Percentiles rank a stretch among this genome's conserved stretches.
Evolutionary conservation across 2,797 vertebrate species (phyloP).

Genomic region (Sardinella longiceps): DNA sequence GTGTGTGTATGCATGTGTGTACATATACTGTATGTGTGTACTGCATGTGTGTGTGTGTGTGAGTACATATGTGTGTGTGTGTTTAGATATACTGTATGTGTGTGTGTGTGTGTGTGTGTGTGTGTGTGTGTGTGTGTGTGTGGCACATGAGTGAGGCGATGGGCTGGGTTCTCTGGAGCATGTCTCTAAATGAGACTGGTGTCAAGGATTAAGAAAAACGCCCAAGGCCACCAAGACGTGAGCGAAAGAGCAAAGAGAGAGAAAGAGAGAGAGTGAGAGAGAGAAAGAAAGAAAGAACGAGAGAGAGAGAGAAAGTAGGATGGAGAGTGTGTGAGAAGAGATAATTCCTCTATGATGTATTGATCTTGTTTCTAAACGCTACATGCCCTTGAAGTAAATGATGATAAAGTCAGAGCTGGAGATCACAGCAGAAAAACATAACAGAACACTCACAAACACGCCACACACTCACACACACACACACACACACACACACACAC

Average conservation of each 20-base stretch:
- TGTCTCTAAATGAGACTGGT: slow-evolving; percentile 34
- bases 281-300: not conserved
- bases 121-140: not conserved
- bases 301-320: not conserved
- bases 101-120: slow-evolving; percentile 21
- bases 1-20: not conserved
- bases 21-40: slow-evolving; percentile 10
- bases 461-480: not conserved
- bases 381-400: slow-evolving; percentile 38
- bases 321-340: slow-evolving; percentile 31
- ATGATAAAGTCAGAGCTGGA: slow-evolving; percentile 38
- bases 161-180: slow-evolving; percentile 35
- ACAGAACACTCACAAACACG: not conserved
- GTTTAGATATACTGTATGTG: too few relatives aligned
- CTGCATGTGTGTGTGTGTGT: slow-evolving; percentile 28
- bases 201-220: slow-evolving; percentile 48
- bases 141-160: slow-evolving; percentile 28
- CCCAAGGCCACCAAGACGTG: slow-evolving; percentile 47
- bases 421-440: not conserved
- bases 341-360: slow-evolving; percentile 40
- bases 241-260: not conserved
- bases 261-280: slow-evolving; percentile 19
- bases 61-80: slow-evolving; percentile 19
- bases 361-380: slow-evolving; percentile 36
- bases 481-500: not conserved